phyloP scores from a whole-genome alignment of 2,797 vertebrate genomes.

The Pampus argenteus region DNA sequence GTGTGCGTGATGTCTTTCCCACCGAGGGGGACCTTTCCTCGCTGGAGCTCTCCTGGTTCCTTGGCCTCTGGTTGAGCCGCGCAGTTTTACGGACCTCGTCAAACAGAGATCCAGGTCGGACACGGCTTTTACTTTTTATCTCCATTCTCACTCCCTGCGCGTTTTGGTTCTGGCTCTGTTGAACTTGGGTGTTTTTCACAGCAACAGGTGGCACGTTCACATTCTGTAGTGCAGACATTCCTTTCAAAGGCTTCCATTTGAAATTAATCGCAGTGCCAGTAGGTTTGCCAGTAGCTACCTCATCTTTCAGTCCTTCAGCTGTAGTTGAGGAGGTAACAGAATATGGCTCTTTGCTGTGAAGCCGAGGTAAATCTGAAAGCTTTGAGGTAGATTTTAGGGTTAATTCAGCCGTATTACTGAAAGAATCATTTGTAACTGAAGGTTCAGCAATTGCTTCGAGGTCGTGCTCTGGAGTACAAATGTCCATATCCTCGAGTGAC shows the following conservation, averaged over 20 bases:
- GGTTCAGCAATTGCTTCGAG: conserved; percentile 75
- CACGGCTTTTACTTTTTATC: conserved; percentile 95
- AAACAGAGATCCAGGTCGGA: conserved; percentile 96
- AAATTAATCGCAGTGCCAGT: conserved; percentile 74
- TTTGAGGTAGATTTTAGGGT: conserved; percentile 54
- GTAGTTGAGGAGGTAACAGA: conserved; percentile 25
- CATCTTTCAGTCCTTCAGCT: conserved; percentile 62
- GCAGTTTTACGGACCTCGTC: conserved; percentile 98
- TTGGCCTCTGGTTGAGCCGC: conserved; percentile 92
- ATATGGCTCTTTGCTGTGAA: conserved; percentile 53
- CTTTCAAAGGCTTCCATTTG: conserved; percentile 96
- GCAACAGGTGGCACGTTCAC: conserved; percentile 34
- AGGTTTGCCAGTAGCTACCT: conserved; percentile 56
- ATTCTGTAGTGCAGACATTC: conserved; percentile 79
- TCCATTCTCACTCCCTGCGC: conserved; percentile 92
- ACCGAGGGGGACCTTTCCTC: conserved; percentile 89
- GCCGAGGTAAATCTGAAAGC: conserved; percentile 44
- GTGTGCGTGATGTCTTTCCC: conserved; percentile 83
- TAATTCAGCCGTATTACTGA: conserved; percentile 28
- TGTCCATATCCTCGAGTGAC: conserved; percentile 90
- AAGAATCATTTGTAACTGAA: conserved; percentile 44
- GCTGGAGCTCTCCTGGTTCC: conserved; percentile 96
- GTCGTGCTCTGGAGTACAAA: conserved; percentile 89
- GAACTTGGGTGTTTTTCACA: conserved; percentile 63
- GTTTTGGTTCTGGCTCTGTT: conserved; percentile 77